Conservation (phyloP, 2,797 vertebrate species). For the Carapus acus region DNA sequence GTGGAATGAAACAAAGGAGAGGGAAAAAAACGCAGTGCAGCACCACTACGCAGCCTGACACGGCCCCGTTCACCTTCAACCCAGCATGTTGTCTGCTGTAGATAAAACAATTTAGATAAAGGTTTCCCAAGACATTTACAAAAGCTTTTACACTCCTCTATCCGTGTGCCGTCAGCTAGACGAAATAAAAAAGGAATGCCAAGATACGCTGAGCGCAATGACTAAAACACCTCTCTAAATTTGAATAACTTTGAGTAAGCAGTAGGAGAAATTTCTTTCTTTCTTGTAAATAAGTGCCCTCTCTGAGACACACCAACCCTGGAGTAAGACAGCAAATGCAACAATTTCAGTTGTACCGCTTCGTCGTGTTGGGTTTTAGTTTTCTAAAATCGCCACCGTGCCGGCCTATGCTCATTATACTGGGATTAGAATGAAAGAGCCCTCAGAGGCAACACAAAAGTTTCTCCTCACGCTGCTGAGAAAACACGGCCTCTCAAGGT, state of each 20-base stretch:
- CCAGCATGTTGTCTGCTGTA: conserved; percentile 39
- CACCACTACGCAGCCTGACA: background rate
- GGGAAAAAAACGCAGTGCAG: conserved; percentile 3
- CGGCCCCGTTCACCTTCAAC: conserved; percentile 20
- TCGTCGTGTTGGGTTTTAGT: conserved; percentile 44
- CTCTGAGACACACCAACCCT: too few relatives aligned
- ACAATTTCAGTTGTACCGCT: conserved; percentile 14
- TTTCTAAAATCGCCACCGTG: conserved; percentile 57
- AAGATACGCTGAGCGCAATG: too few relatives aligned
- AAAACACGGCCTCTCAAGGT: conserved; percentile 53
- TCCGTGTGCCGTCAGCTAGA: too few relatives aligned
- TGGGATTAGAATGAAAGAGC: conserved; percentile 66
- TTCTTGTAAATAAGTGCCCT: too few relatives aligned
- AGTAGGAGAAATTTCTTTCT: too few relatives aligned
- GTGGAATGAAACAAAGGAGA: conserved; percentile 15
- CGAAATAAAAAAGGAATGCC: conserved; percentile 20
- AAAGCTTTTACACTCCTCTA: too few relatives aligned
- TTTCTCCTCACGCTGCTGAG: conserved; percentile 52
- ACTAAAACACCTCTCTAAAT: too few relatives aligned
- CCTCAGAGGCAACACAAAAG: conserved; percentile 54
- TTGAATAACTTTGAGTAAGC: conserved; percentile 9
- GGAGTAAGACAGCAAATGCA: too few relatives aligned
- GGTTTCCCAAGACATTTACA: too few relatives aligned
- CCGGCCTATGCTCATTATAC: conserved; percentile 62
- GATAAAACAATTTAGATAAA: conserved; percentile 39